Conservation (phyloP, 2,797 vertebrate species). For the Clarias fuscus region DNA sequence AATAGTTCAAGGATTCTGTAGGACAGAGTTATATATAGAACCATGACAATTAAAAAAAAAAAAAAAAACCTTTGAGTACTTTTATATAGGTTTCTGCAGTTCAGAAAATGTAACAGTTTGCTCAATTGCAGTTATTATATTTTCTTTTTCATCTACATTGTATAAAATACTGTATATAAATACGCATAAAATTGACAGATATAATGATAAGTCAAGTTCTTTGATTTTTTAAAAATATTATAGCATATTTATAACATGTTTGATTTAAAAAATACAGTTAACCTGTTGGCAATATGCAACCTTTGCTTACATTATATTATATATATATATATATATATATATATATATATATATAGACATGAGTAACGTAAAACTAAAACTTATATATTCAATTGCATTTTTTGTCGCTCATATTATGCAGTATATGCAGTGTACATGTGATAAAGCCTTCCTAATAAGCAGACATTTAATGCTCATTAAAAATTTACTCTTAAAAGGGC, state of each 20-base stretch:
- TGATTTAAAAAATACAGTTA: background rate
- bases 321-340: too few relatives aligned
- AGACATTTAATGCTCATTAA: too few relatives aligned
- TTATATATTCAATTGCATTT: too few relatives aligned
- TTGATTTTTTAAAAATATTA: background rate
- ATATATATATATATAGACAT: too few relatives aligned
- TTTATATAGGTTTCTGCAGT: background rate
- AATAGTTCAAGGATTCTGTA: background rate
- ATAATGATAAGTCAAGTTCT: background rate
- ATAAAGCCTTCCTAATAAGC: too few relatives aligned
- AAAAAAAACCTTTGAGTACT: background rate
- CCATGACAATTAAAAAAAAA: background rate
- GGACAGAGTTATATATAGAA: background rate
- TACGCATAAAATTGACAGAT: background rate
- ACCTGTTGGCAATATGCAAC: background rate
- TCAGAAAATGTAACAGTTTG: background rate
- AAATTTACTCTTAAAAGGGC: too few relatives aligned
- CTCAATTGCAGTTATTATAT: background rate
- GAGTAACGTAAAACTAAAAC: too few relatives aligned
- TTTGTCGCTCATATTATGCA: too few relatives aligned
- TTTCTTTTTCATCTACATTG: background rate
- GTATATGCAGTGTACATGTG: too few relatives aligned
- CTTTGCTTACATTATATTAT: background rate
- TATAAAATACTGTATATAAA: background rate
- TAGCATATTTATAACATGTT: background rate